Evolutionary conservation across 2,113 vertebrate genomes (phyloP).

Genomic region (Tragelaphus strepsiceros): DNA sequence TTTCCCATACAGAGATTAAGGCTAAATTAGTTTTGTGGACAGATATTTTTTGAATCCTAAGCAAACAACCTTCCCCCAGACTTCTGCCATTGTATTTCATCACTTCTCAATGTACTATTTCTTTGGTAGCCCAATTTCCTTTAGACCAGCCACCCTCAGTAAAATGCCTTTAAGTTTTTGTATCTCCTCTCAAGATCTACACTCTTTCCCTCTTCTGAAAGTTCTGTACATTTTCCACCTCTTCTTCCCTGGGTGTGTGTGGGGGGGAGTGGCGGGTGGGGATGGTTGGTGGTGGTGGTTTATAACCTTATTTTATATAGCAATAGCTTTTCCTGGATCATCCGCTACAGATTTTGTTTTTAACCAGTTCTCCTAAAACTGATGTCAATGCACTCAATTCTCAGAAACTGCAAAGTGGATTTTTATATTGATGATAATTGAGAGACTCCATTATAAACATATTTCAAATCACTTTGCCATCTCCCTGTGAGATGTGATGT

Average conservation of each 20-base stretch:
- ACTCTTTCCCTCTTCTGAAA: background rate
- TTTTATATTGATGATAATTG: background rate
- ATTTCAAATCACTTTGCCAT: background rate
- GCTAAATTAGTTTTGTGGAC: background rate
- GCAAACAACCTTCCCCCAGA: background rate
- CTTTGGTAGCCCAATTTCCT: background rate
- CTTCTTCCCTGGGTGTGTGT: background rate
- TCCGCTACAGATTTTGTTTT: background rate
- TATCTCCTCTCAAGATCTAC: background rate
- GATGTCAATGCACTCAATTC: background rate
- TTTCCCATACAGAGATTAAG: background rate
- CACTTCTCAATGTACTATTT: background rate
- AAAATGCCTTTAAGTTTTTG: background rate
- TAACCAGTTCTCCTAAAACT: background rate
- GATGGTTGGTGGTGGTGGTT: background rate
- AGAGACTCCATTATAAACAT: background rate
- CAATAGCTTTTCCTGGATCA: background rate
- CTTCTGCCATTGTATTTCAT: background rate
- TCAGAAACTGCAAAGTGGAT: background rate
- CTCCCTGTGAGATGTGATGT: background rate
- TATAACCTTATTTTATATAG: background rate
- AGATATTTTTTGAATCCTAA: background rate
- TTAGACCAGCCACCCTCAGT: background rate
- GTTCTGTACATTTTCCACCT: background rate
- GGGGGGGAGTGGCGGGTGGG: accelerated